Base-by-base conservation (phyloP, 2,113 vertebrate genomes). In the Cettia cetti region DNA sequence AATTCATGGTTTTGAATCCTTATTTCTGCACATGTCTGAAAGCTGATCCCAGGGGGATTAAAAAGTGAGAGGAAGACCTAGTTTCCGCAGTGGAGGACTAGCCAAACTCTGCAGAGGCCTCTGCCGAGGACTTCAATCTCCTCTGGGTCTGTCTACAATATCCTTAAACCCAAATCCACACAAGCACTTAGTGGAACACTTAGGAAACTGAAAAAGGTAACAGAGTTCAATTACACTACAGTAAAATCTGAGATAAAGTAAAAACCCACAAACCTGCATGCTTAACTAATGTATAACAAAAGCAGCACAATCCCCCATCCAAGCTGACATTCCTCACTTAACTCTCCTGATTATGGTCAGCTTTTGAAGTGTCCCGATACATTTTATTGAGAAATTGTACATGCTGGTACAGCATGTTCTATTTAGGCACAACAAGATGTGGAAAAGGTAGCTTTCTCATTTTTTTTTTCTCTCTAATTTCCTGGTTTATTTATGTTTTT, bases 401-500 rank as follows among this genome's bases (percentile, higher is more conserved):
- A 49, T 59, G 27, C 82, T 74, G 76, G 54, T 92, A 84, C 86
- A 77, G 65, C n/a, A 3, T 80, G 53, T 60, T 92, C 85, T 93
- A 23, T 90, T 93, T 78, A 94, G 53, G 82, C 72, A 86, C 42
- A 65, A 91, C 42, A 88, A 86, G 82, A 86, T 90, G 72, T 7
- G 4, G 76, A 83, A 86, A 83, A 94, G 44, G 72, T 82, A 81
- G 22, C 35, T 92, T 85, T 89, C 40, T 65, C 61, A 17, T 35
- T 0, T 26, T 13, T 64, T 82, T 85, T 80, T 59, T 5, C 2
- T 47, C 56, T 79, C 88, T 91, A 74, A 88, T 96, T 91, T 97
- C 87, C 93, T 95, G 79, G 42, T 86, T 93, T 94, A 89, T 94
- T 94, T 92, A n/a, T 80, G 40, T 52, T 96, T 94, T 96, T 57